Conservation (phyloP, 2,888 invertebrate species). For the Asteroscopus sphinx region DNA sequence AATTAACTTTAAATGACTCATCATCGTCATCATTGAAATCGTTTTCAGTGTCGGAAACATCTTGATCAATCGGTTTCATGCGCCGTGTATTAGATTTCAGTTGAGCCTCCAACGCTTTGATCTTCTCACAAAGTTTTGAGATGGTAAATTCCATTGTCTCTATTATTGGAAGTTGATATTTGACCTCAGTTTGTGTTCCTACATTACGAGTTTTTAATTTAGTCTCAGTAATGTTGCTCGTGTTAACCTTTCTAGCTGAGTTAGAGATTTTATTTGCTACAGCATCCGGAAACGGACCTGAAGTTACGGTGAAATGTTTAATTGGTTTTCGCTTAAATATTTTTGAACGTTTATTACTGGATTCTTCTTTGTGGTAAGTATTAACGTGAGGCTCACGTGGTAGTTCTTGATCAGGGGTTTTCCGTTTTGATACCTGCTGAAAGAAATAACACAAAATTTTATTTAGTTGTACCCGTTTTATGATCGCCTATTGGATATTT, state of each 20-base stretch:
- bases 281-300: constrained; percentile 6
- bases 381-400: constrained; percentile 1
- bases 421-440: constrained; percentile 24
- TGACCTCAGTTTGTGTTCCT: constrained; percentile 65
- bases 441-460: neutral
- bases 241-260: neutral
- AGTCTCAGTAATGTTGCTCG: neutral
- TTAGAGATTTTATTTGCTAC: constrained; percentile 5
- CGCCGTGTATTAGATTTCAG: constrained; percentile 44
- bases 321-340: constrained; percentile 32
- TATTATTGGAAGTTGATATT: constrained; percentile 58
- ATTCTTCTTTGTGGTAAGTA: constrained; percentile 11
- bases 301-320: constrained; percentile 20
- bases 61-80: constrained; percentile 15
- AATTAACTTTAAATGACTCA: constrained; percentile 28
- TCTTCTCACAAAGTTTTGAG: constrained; percentile 57
- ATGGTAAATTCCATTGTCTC: constrained; percentile 64
- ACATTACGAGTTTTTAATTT: constrained; percentile 53
- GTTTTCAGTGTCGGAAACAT: constrained; percentile 33
- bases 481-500: neutral
- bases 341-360: constrained; percentile 34
- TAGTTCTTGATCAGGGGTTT: constrained; percentile 17
- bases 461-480: neutral
- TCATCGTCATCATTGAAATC: constrained; percentile 27
- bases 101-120: constrained; percentile 60